These are phyloP conservation scores for Atherix ibis DNA, from an alignment of 2,888 invertebrate species.

Conservation along the genomic window DNA sequence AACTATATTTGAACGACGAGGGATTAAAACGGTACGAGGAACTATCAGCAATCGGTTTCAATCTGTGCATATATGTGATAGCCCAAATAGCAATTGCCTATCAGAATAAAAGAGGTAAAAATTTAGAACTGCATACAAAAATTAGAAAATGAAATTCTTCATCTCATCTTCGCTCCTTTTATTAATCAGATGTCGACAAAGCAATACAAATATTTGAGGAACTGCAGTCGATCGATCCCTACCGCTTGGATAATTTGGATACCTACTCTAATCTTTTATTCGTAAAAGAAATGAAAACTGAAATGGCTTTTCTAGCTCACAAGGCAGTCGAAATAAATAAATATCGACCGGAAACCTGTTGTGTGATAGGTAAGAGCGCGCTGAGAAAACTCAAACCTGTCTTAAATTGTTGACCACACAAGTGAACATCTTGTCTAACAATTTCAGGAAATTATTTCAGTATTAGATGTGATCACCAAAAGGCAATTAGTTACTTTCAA, in stretches of 20 bases:
- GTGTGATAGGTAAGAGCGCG: constrained; percentile 67
- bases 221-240: constrained; percentile 77
- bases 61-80: constrained; percentile 73
- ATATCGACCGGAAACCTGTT: constrained; percentile 93
- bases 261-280: constrained; percentile 92
- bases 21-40: constrained; percentile 68
- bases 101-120: constrained; percentile 74
- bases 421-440: no score
- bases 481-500: constrained; percentile 95
- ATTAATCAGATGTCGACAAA: constrained; percentile 60
- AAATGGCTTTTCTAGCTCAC: constrained; percentile 85
- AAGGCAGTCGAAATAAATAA: constrained; percentile 88
- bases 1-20: constrained; percentile 79
- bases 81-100: constrained; percentile 86
- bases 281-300: constrained; percentile 81
- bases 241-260: constrained; percentile 88
- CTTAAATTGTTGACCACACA: no score
- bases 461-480: constrained; percentile 86
- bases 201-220: constrained; percentile 74
- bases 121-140: not conserved
- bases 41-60: constrained; percentile 64
- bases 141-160: constrained; percentile 8
- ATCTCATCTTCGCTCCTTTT: constrained; percentile 6
- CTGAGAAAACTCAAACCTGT: no score
- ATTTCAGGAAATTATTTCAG: constrained; percentile 88